Evolutionary conservation across 37 sponge, comb jelly and placozoan genomes (phyloP).

Genomic region (Aplysina aerophoba): DNA sequence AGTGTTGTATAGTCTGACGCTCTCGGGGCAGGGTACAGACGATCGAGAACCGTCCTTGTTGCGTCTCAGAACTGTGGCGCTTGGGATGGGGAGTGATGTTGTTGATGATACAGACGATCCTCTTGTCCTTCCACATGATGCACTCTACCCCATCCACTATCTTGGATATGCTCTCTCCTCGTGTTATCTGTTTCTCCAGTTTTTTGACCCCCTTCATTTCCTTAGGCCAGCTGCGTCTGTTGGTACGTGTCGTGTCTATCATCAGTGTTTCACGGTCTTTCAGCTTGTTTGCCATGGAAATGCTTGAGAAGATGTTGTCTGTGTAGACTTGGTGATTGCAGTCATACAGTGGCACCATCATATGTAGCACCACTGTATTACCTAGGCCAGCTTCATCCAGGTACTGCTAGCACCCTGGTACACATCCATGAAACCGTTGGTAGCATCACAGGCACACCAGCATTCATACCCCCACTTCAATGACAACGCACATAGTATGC

Average conservation of each 20-base stretch:
- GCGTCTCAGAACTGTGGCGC: not conserved
- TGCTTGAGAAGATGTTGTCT: not conserved
- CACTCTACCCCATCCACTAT: not conserved
- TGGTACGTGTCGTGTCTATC: not conserved
- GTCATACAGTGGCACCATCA: not conserved
- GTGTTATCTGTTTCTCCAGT: not conserved
- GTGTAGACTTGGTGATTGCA: not conserved
- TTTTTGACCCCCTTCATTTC: constrained; percentile 11
- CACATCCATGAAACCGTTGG: not conserved
- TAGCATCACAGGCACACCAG: not conserved
- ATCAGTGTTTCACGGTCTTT: not conserved
- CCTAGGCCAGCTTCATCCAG: not conserved
- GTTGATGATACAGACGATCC: not conserved
- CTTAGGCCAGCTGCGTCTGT: not conserved
- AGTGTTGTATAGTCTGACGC: not conserved
- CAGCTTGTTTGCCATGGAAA: not conserved
- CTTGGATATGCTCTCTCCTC: not conserved
- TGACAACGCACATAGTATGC: no score
- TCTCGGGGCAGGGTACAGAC: not conserved
- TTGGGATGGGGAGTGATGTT: not conserved
- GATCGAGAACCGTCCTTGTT: constrained; percentile 2
- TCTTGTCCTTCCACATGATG: constrained; percentile 22
- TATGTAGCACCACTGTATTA: not conserved
- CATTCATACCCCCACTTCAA: not conserved
- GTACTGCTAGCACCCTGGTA: constrained; percentile 2